phyloP scores from a whole-genome alignment of 2,888 invertebrate species.

The Calameuta idolon region DNA sequence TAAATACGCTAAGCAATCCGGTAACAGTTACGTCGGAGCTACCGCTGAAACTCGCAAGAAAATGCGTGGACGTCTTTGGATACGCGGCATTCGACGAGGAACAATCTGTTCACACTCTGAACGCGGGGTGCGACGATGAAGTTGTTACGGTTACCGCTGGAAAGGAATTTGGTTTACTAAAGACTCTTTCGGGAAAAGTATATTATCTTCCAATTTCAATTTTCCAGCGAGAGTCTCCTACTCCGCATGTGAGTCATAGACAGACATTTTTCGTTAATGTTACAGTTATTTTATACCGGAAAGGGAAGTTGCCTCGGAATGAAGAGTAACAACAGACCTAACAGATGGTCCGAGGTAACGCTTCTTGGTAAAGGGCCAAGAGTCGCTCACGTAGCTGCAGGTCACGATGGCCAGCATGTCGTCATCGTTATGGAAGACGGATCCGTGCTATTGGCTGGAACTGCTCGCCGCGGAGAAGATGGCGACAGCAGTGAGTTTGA shows the following conservation, averaged over 20 bases:
- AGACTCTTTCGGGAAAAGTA: slow-evolving; percentile 88
- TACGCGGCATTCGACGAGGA: slow-evolving; percentile 80
- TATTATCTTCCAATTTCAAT: slow-evolving; percentile 20
- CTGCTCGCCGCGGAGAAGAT: slow-evolving; percentile 92
- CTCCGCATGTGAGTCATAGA: neutral
- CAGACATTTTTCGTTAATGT: slow-evolving; percentile 21
- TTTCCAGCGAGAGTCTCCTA: neutral
- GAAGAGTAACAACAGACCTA: slow-evolving; percentile 74
- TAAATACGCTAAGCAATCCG: slow-evolving; percentile 74
- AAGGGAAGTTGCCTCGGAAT: slow-evolving; percentile 89
- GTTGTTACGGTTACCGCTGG: slow-evolving; percentile 82
- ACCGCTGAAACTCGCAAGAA: slow-evolving; percentile 81
- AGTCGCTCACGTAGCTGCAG: slow-evolving; percentile 84
- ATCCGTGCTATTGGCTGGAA: slow-evolving; percentile 85
- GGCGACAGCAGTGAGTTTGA: slow-evolving; percentile 79
- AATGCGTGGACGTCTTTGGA: slow-evolving; percentile 83
- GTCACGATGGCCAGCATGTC: slow-evolving; percentile 94
- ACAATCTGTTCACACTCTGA: slow-evolving; percentile 65
- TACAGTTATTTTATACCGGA: slow-evolving; percentile 85
- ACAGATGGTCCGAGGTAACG: slow-evolving; percentile 75
- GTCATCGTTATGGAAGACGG: slow-evolving; percentile 94
- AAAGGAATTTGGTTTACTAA: slow-evolving; percentile 90
- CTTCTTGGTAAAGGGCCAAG: slow-evolving; percentile 78
- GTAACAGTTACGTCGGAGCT: slow-evolving; percentile 71
- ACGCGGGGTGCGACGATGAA: slow-evolving; percentile 81